phyloP scores from a whole-genome alignment of 2,888 invertebrate species.

The Parelbella ahira region DNA sequence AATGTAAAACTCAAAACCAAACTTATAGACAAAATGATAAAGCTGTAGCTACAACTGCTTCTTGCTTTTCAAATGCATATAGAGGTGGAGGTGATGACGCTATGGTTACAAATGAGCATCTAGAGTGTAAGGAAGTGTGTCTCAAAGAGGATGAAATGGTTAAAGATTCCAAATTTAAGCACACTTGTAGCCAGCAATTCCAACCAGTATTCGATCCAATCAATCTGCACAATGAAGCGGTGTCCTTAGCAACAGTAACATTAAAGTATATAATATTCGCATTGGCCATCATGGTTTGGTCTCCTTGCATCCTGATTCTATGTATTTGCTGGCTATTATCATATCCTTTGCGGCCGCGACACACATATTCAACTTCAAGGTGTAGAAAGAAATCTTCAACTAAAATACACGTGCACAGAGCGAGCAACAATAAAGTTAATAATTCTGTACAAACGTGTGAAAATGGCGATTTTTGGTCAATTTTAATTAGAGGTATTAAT shows the following conservation, averaged over 20 bases:
- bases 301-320: conserved; percentile 44
- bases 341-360: conserved; percentile 37
- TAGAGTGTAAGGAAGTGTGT: conserved; percentile 1
- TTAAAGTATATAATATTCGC: conserved; percentile 37
- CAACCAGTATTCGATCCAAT: too few species aligned
- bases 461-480: neutral
- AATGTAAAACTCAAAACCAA: neutral
- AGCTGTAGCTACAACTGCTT: conserved; percentile 10
- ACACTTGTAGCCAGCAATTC: too few species aligned
- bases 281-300: conserved; percentile 42
- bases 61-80: conserved; percentile 8
- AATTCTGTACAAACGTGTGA: conserved; percentile 8
- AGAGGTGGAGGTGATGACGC: conserved; percentile 24
- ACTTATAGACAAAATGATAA: neutral
- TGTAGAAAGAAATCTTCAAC: conserved; percentile 1
- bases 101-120: neutral
- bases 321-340: conserved; percentile 40
- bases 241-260: conserved; percentile 26
- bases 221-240: conserved; percentile 11
- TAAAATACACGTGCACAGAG: neutral
- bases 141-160: too few species aligned
- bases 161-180: too few species aligned
- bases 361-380: neutral
- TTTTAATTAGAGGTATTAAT: neutral
- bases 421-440: neutral